These are phyloP conservation scores for Epinotia nisella DNA, from an alignment of 2,888 invertebrate species.

Conservation along the genomic window DNA sequence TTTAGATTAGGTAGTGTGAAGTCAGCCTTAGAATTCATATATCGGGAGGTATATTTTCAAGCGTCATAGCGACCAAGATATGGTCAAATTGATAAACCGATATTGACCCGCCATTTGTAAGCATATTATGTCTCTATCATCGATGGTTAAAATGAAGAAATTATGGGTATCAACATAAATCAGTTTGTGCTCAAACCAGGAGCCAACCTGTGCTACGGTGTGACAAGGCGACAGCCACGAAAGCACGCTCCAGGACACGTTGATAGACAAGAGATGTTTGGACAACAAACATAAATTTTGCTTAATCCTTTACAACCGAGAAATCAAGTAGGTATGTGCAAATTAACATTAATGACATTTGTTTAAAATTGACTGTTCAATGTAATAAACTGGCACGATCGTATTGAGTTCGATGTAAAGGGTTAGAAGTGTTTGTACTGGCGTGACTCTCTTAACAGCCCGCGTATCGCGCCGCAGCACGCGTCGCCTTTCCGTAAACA, in stretches of 20 bases:
- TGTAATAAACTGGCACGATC: too few species aligned
- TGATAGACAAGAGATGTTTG: too few species aligned
- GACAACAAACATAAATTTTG: too few species aligned
- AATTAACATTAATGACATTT: too few species aligned
- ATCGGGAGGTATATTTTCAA: background rate
- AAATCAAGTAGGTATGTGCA: too few species aligned
- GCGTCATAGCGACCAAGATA: too few species aligned
- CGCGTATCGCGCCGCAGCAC: background rate
- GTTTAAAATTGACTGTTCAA: too few species aligned
- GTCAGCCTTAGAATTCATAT: background rate
- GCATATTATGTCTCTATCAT: too few species aligned
- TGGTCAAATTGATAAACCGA: too few species aligned
- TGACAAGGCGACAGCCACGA: background rate
- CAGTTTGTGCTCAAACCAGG: background rate
- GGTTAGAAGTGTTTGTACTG: background rate
- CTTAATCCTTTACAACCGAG: too few species aligned
- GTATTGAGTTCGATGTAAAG: too few species aligned
- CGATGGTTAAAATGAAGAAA: background rate
- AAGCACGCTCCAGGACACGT: background rate
- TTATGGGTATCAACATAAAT: background rate
- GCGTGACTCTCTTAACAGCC: background rate
- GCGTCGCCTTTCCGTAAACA: background rate
- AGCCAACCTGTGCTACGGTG: background rate
- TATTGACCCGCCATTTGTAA: too few species aligned
- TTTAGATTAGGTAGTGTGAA: constrained; percentile 3